Base-by-base conservation (phyloP, 2,797 vertebrate genomes). In the Diplodus sargus region DNA sequence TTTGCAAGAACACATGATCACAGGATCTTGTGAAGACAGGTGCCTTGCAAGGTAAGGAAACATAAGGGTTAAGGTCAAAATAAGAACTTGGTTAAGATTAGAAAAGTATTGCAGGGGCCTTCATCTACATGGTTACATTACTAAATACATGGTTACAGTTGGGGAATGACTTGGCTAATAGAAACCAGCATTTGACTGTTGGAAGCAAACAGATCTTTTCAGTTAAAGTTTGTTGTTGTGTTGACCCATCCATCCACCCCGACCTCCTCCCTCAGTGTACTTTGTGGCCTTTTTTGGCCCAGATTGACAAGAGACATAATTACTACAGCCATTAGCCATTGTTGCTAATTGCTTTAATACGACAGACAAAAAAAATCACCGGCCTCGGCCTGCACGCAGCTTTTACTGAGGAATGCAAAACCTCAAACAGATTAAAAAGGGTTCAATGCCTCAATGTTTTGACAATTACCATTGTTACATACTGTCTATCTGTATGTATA, bases 331-430 rank as follows among this genome's bases (percentile, higher is more conserved):
- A 20, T 14, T 16, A 34, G 5, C 30, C n/a, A 22, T 34, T 71
- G 34, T 53, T 20, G 59, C 52, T 8, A 1, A 30, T 39, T 15
- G 18, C 7, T 52, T 23, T 23, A n/a, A 68, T 9, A 58, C 52
- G 47, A 15, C n/a, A 30, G 22, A 73, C 34, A 58, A 42, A 62
- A 22, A 22, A 23, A 3, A n/a, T 12, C 16, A 47, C 17, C 3
- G 18, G 20, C 23, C 17, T 69, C n/a, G 11, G 16, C 34, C 56
- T 63, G 16, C 43, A 12, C 22, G 59, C 54, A 63, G 76, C 78
- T 82, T 81, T 81, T 70, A 49, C 58, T 13, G 59, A 70, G 72
- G 72, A 84, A 84, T 83, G 62, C 73, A 47, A 76, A 77, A 75
- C 71, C 52, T 78, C 45, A 70, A 71, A 74, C 20, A 69, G 81